Evolutionary conservation across 1,140 invertebrate genomes (phyloP).

Genomic region (Zaprionus africanus): DNA sequence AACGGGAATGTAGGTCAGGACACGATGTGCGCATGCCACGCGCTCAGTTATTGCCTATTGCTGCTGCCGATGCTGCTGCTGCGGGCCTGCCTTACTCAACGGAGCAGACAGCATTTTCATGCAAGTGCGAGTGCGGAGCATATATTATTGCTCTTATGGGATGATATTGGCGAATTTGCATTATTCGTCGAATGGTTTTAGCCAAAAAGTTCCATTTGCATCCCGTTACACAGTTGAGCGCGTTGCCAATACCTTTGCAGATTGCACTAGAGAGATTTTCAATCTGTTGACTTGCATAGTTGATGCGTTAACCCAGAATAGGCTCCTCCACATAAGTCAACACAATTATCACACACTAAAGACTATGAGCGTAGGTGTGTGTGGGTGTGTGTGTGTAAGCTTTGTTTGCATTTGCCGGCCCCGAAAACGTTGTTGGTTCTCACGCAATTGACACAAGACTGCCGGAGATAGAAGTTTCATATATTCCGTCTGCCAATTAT

Average conservation of each 20-base stretch:
- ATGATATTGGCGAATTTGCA: conserved; percentile 1
- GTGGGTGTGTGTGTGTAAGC: conserved; percentile 11
- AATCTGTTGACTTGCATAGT: conserved; percentile 11
- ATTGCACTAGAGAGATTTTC: not conserved
- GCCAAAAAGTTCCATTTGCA: not conserved
- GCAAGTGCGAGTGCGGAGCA: conserved; percentile 2
- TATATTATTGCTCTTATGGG: conserved; percentile 3
- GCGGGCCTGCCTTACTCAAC: conserved; percentile 9
- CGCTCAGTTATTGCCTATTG: conserved; percentile 1
- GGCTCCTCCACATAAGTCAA: conserved; percentile 11
- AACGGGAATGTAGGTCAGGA: conserved; percentile 77
- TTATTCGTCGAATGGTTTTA: not conserved
- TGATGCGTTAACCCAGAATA: conserved; percentile 20
- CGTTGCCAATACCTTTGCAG: not conserved
- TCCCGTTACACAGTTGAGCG: not conserved
- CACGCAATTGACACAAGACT: conserved; percentile 50
- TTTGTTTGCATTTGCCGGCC: conserved; percentile 34
- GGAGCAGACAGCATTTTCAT: conserved; percentile 5
- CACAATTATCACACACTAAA: conserved; percentile 37
- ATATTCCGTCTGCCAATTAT: conserved; percentile 34
- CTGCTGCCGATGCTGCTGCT: not conserved
- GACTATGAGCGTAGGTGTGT: not conserved
- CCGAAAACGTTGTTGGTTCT: conserved; percentile 47
- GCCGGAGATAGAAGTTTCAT: conserved; percentile 26
- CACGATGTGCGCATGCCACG: conserved; percentile 69